These are phyloP conservation scores for Diarsia mendica DNA, from an alignment of 2,888 invertebrate species.

Conservation along the genomic window DNA sequence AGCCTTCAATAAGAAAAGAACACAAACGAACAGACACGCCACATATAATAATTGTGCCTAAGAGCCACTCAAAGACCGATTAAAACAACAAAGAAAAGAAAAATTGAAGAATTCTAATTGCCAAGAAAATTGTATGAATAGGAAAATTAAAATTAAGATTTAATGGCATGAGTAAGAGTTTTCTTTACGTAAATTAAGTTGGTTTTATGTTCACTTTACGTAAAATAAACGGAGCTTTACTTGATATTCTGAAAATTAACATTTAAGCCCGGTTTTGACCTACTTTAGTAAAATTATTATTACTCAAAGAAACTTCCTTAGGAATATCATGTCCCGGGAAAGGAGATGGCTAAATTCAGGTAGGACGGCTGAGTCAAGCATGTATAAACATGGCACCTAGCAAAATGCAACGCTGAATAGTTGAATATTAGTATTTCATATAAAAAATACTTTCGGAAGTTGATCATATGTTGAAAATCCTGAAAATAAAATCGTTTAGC, in stretches of 20 bases:
- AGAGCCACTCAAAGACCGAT: constrained; percentile 6
- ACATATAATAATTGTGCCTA: constrained; percentile 18
- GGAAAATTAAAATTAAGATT: constrained; percentile 27
- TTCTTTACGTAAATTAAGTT: constrained; percentile 14
- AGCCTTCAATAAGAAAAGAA: constrained; percentile 27
- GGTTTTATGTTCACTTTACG: constrained; percentile 5
- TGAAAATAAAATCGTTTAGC: too few species aligned
- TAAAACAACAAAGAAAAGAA: constrained; percentile 12
- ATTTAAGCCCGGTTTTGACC: constrained; percentile 14
- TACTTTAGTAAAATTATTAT: constrained; percentile 9
- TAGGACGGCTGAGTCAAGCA: too few species aligned
- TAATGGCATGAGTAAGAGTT: constrained; percentile 11
- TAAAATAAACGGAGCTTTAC: constrained; percentile 16
- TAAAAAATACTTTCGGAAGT: too few species aligned
- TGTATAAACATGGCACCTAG: too few species aligned
- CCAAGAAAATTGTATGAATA: constrained; percentile 20
- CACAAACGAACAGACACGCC: constrained; percentile 30
- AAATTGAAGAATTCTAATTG: constrained; percentile 16
- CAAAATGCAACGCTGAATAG: too few species aligned
- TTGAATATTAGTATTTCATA: too few species aligned
- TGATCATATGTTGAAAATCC: too few species aligned
- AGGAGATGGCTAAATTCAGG: too few species aligned
- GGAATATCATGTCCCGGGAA: neutral
- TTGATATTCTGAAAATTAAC: constrained; percentile 18
- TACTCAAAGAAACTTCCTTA: neutral